Percentiles rank a stretch among this genome's conserved stretches.
These are phyloP conservation scores for Phalacrocorax aristotelis DNA, from an alignment of 2,113 vertebrate genomes.

Conservation along the genomic window DNA sequence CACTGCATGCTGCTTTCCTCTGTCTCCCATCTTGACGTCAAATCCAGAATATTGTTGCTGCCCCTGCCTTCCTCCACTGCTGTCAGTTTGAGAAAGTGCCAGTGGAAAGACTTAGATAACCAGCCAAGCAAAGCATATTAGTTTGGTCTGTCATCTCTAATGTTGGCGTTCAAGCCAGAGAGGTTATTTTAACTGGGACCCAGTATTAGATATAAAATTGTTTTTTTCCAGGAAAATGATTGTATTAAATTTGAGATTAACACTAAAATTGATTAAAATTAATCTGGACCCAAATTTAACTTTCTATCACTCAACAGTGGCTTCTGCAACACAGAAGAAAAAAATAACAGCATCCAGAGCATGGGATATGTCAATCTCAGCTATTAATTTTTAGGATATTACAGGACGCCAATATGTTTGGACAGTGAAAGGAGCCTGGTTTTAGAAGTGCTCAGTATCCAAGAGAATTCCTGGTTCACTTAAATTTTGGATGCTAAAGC, in stretches of 20 bases:
- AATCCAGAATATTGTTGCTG: neutral
- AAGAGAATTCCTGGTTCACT: neutral
- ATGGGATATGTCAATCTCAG: neutral
- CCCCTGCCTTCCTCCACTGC: neutral
- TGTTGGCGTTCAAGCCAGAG: neutral
- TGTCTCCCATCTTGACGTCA: neutral
- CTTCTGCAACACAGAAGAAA: neutral
- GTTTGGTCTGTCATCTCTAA: constrained; percentile 1
- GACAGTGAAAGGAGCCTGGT: neutral
- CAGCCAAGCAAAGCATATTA: constrained; percentile 37
- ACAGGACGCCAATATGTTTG: neutral
- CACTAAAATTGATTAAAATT: neutral
- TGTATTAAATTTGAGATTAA: constrained; percentile 8
- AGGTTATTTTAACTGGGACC: constrained; percentile 29
- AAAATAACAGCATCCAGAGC: neutral
- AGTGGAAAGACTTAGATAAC: constrained; percentile 31
- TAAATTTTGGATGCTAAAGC: neutral
- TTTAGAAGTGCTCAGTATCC: neutral
- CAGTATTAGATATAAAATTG: neutral
- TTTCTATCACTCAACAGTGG: neutral
- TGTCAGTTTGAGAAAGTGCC: constrained; percentile 15
- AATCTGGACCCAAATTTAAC: neutral
- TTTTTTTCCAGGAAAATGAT: neutral
- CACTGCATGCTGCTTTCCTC: neutral
- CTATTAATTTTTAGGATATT: neutral